phyloP scores from a whole-genome alignment of 2,888 invertebrate species.

The Drosophila basisetae region DNA sequence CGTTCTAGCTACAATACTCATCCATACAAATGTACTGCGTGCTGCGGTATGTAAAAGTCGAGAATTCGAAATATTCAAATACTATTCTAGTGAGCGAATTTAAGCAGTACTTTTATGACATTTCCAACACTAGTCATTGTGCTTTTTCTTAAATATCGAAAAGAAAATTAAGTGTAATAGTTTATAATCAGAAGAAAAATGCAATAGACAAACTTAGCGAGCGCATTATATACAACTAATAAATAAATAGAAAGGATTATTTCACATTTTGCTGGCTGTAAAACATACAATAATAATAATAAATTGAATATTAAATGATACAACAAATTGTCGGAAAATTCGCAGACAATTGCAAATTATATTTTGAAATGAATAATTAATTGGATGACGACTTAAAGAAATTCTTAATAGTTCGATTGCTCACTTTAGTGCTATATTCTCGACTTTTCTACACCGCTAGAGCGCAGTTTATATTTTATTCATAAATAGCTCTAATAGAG shows the following conservation, averaged over 20 bases:
- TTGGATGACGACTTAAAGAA: neutral
- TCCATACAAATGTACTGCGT: slow-evolving; percentile 16
- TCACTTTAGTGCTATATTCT: slow-evolving; percentile 32
- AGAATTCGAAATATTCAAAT: slow-evolving; percentile 2
- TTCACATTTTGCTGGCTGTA: slow-evolving; percentile 7
- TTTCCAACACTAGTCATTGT: slow-evolving; percentile 21
- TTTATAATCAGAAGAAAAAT: neutral
- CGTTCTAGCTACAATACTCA: slow-evolving; percentile 50
- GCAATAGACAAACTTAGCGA: slow-evolving; percentile 16
- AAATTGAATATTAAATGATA: neutral
- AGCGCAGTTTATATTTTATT: slow-evolving; percentile 11
- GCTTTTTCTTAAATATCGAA: neutral
- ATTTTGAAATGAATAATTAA: neutral
- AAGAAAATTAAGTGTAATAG: neutral
- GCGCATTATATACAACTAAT: slow-evolving; percentile 25
- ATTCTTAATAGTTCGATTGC: neutral
- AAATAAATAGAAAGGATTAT: neutral
- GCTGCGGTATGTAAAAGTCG: slow-evolving; percentile 23
- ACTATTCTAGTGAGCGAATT: slow-evolving; percentile 15
- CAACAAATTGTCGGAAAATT: neutral
- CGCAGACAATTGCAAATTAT: neutral
- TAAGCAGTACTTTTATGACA: neutral
- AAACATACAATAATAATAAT: neutral
- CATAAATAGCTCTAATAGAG: slow-evolving; percentile 18
- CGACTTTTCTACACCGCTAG: slow-evolving; percentile 27